These are phyloP conservation scores for Malurus alboscapulatus DNA, from an alignment of 2,113 vertebrate genomes.

Conservation along the genomic window DNA sequence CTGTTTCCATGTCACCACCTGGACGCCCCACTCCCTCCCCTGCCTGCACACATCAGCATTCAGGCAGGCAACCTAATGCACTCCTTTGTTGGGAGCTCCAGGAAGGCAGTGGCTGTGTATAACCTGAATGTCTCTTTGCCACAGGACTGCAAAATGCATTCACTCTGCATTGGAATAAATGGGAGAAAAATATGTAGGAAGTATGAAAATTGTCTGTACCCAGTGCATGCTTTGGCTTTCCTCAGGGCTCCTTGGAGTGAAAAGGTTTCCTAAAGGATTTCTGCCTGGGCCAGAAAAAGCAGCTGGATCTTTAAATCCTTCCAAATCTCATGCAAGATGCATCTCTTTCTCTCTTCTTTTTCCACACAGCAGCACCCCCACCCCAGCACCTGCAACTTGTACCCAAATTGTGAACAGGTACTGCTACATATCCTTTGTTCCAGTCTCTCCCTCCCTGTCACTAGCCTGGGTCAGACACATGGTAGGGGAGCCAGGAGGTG, in stretches of 20 bases:
- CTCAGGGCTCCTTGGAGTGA: not conserved
- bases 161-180: not conserved
- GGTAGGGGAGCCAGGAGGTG: not conserved
- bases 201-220: not conserved
- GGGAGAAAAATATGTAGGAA: not conserved
- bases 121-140: not conserved
- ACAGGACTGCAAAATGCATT: not conserved
- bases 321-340: fast-evolving
- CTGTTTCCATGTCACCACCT: too few relatives aligned
- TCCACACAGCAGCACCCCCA: too few relatives aligned
- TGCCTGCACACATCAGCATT: fast-evolving
- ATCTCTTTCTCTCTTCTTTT: not conserved
- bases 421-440: not conserved
- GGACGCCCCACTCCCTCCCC: fast-evolving
- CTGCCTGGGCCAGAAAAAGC: not conserved
- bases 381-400: too few relatives aligned
- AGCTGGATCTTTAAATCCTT: fast-evolving
- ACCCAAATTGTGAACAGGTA: fast-evolving
- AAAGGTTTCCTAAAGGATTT: not conserved
- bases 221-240: not conserved
- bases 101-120: not conserved
- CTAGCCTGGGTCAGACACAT: not conserved
- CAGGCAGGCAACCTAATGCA: fast-evolving
- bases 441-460: not conserved
- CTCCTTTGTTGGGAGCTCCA: not conserved